Percentiles rank a stretch among this genome's conserved stretches.
phyloP scores from a whole-genome alignment of 1,140 invertebrate genomes.

The Drosophila paulistorum region DNA sequence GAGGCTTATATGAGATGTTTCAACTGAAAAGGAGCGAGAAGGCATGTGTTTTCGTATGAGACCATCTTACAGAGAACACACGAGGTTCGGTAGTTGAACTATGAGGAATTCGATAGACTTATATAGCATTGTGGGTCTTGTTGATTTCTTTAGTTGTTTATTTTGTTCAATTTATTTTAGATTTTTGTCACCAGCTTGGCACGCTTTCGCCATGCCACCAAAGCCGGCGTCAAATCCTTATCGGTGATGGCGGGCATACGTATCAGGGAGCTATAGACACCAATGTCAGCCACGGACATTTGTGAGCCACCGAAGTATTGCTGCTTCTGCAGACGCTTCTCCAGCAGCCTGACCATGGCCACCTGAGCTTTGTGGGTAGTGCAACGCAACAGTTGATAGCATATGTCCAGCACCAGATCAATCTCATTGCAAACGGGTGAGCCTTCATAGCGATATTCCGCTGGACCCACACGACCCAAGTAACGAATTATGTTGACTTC shows the following conservation, averaged over 20 bases:
- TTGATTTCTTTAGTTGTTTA: slow-evolving; percentile 25
- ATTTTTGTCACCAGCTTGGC: slow-evolving; percentile 68
- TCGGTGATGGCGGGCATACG: slow-evolving; percentile 72
- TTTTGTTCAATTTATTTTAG: slow-evolving; percentile 40
- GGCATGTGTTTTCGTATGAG: neutral
- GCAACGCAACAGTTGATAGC: slow-evolving; percentile 79
- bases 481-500: slow-evolving; percentile 82
- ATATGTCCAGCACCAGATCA: slow-evolving; percentile 78
- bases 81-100: too few relatives aligned
- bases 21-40: neutral
- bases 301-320: slow-evolving; percentile 74
- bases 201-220: slow-evolving; percentile 72
- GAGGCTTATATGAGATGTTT: too few relatives aligned
- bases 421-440: slow-evolving; percentile 76
- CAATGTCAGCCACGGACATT: slow-evolving; percentile 79
- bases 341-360: slow-evolving; percentile 66
- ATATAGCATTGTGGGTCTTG: neutral
- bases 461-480: slow-evolving; percentile 75
- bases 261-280: slow-evolving; percentile 74
- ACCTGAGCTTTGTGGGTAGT: slow-evolving; percentile 70
- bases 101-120: neutral
- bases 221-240: slow-evolving; percentile 74
- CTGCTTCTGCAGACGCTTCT: slow-evolving; percentile 69
- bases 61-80: too few relatives aligned
- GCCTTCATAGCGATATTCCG: slow-evolving; percentile 73